Evolutionary conservation across 2,113 vertebrate species (phyloP), one percentile per base, ranked within the genome.

Genomic region (Empidonax alnorum): DNA sequence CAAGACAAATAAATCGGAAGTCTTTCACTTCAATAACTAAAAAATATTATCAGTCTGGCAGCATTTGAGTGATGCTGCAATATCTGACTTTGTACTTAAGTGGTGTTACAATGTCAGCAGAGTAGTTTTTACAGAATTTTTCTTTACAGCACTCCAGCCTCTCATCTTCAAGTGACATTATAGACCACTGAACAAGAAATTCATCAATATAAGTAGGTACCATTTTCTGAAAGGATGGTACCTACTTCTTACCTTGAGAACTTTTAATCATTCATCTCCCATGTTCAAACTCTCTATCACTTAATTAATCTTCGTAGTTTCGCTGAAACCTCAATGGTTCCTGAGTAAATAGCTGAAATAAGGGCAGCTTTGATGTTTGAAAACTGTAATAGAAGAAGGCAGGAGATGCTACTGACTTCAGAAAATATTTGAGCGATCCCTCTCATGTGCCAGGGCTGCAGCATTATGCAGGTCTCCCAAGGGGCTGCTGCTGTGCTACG

Each of bases 251-350:
- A 90, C 90, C 82, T 86, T 86, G 94, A 92, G 91, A 93, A 96
- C 81, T 94, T 91, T 74, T 88, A 96, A 95, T 96, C 91, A 94
- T 97, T 91, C 81, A 87, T 92, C 80, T 91, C 67, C 58, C 50
- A 3, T 41, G 46, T 69, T 82, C 77, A 84, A 82, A 90, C 81
- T 90, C 87, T 55, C 84, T 95, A 89, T 96, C 85, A 81, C 73
- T 87, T 94, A 92, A 94, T 95, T 94, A 91, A 93, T 91, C 93
- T 96, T 74, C 30, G 49, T 49, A n/a, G 73, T 87, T 92, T 58
- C 93, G 52, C 66, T 33, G 62, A 76, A 84, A 47, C 55, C 83
- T 82, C 90, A 58, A 14, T 6, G 55, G 59, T 69, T 72, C 46
- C 68, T 74, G 59, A 90, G 75, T 69, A 91, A 90, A 91, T 56